Conservation (phyloP, 30 jellyfish, hydroid and myxozoan genomes). For the Aurelia sp. region DNA sequence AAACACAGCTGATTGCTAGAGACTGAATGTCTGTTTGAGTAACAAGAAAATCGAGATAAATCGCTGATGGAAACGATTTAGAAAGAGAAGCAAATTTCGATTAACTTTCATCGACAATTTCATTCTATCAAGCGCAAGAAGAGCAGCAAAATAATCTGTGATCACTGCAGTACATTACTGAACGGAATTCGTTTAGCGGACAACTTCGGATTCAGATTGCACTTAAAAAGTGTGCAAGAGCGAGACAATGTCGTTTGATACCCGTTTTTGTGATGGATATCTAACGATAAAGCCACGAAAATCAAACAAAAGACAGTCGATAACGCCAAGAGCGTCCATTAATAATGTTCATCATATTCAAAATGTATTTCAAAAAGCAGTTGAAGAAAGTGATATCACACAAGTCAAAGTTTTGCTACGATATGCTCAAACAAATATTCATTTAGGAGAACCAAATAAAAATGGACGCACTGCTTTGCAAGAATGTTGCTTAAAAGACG, state of each 20-base stretch:
- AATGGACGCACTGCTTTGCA: slow-evolving; percentile 91
- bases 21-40: no score
- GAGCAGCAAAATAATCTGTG: no score
- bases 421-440: slow-evolving; percentile 76
- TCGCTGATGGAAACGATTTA: no score
- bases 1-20: no score
- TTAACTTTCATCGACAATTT: no score
- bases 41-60: no score
- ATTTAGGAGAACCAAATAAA: slow-evolving; percentile 68
- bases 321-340: slow-evolving; percentile 41
- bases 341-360: slow-evolving; percentile 66
- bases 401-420: slow-evolving; percentile 88
- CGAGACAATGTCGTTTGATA: slow-evolving; percentile 57
- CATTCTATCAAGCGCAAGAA: no score
- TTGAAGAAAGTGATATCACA: slow-evolving; percentile 86
- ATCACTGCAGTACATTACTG: no score
- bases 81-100: no score
- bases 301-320: slow-evolving; percentile 28
- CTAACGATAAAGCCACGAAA: slow-evolving; percentile 64
- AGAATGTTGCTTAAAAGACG: slow-evolving; percentile 84
- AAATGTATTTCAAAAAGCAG: slow-evolving; percentile 80
- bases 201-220: no score
- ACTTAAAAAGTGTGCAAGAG: no score
- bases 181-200: no score
- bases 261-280: slow-evolving; percentile 81